Conservation (phyloP, 1,140 invertebrate species). For the Scaptomyza hsui region DNA sequence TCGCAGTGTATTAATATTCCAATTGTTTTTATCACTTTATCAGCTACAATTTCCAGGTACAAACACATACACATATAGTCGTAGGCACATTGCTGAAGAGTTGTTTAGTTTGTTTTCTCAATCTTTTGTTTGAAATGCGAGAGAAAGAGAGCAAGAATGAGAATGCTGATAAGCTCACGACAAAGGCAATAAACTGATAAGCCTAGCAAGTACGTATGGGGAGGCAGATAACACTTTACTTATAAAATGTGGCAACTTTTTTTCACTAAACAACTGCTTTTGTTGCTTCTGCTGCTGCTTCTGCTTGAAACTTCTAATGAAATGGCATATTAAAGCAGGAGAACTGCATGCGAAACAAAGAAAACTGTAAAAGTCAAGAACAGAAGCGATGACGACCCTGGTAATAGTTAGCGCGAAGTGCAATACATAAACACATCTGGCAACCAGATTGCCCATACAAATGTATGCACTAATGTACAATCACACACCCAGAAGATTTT, state of each 20-base stretch:
- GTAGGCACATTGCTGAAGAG: conserved; percentile 10
- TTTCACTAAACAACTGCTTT: conserved; percentile 16
- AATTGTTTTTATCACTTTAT: conserved; percentile 61
- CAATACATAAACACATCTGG: conserved; percentile 46
- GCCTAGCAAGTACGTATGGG: conserved; percentile 31
- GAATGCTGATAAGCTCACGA: conserved; percentile 52
- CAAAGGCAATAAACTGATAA: conserved; percentile 71
- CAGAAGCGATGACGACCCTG: conserved; percentile 36
- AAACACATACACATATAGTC: conserved; percentile 23
- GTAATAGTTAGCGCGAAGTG: conserved; percentile 47
- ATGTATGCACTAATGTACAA: conserved; percentile 5
- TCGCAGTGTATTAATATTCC: conserved; percentile 40
- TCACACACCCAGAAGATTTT: conserved; percentile 12
- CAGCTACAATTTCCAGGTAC: conserved; percentile 63
- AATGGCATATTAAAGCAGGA: conserved; percentile 28
- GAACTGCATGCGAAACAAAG: conserved; percentile 41
- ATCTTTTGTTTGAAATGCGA: conserved; percentile 70
- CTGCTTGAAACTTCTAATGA: conserved; percentile 42
- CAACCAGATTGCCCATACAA: conserved; percentile 31
- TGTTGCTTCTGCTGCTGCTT: conserved; percentile 11
- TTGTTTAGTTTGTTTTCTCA: conserved; percentile 75
- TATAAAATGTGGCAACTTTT: conserved; percentile 23
- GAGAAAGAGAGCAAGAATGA: conserved; percentile 11
- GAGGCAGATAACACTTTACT: conserved; percentile 34
- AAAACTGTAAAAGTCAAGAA: conserved; percentile 46